Percentiles rank a stretch among this genome's conserved stretches.
Conservation (phyloP, 2,797 vertebrate species). For the Salmo trutta region DNA sequence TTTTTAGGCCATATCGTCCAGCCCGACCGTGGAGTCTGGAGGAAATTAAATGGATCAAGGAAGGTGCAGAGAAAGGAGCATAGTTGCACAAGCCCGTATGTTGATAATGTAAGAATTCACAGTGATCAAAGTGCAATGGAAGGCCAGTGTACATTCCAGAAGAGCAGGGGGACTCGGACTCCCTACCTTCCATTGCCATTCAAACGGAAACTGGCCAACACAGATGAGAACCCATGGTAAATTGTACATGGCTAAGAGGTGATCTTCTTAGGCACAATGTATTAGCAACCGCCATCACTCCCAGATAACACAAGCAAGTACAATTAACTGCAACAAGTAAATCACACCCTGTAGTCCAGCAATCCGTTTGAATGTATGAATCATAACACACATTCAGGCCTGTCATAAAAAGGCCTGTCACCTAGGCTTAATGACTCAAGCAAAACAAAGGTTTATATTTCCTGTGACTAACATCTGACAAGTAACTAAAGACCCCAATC, state of each 20-base stretch:
- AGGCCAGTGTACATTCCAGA: constrained; percentile 45
- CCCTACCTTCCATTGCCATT: constrained; percentile 40
- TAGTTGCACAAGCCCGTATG: constrained; percentile 15
- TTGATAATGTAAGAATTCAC: constrained; percentile 44
- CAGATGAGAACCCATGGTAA: not conserved
- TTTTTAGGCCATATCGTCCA: too few relatives aligned
- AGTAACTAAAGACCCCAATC: not conserved
- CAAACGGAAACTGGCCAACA: constrained; percentile 27
- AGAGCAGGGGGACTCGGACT: constrained; percentile 40
- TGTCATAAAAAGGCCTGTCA: not conserved
- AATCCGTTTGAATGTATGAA: not conserved
- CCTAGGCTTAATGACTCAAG: not conserved
- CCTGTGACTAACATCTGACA: not conserved
- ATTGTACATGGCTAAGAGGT: not conserved
- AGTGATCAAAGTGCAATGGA: constrained; percentile 44
- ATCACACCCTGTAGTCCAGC: not conserved
- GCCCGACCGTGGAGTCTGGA: not conserved
- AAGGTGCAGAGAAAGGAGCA: constrained; percentile 27
- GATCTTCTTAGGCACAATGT: not conserved
- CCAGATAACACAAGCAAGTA: not conserved
- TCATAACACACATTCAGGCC: not conserved
- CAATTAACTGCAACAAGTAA: not conserved
- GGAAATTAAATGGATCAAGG: constrained; percentile 14
- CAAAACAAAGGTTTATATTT: not conserved
- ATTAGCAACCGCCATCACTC: not conserved